Evolutionary conservation across 1,140 invertebrate species (phyloP).

Genomic region (Prorops nasuta): DNA sequence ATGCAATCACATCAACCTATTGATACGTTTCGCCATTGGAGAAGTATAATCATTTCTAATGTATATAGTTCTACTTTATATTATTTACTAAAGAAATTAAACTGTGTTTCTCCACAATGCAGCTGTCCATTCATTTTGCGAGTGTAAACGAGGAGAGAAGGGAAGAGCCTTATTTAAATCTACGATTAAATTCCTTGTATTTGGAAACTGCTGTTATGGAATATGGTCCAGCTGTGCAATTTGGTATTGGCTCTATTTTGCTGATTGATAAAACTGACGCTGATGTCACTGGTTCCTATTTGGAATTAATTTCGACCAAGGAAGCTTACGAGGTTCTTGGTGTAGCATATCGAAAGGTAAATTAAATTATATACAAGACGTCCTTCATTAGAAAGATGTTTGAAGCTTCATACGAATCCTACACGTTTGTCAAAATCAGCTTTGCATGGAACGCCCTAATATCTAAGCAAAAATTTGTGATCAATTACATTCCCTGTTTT

Average conservation of each 20-base stretch:
- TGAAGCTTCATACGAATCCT: too few species aligned
- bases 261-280: constrained; percentile 81
- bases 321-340: constrained; percentile 65
- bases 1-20: constrained; percentile 70
- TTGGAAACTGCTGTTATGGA: constrained; percentile 76
- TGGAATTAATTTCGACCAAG: constrained; percentile 71
- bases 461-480: constrained; percentile 1
- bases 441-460: too few species aligned
- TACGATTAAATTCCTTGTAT: constrained; percentile 69
- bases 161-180: constrained; percentile 75
- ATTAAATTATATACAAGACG: constrained; percentile 2
- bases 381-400: too few species aligned
- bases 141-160: constrained; percentile 61
- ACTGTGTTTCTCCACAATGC: constrained; percentile 24
- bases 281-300: constrained; percentile 71
- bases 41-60: constrained; percentile 51
- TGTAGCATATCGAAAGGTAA: constrained; percentile 75
- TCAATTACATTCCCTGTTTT: constrained; percentile 13
- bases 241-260: constrained; percentile 69
- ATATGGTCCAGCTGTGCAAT: constrained; percentile 75
- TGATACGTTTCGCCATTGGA: constrained; percentile 72
- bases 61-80: background rate
- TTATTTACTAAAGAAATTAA: constrained; percentile 1
- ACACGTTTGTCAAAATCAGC: too few species aligned
- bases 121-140: constrained; percentile 48